phyloP scores from a whole-genome alignment of 2,888 invertebrate species.

The Drosophila helvetica region DNA sequence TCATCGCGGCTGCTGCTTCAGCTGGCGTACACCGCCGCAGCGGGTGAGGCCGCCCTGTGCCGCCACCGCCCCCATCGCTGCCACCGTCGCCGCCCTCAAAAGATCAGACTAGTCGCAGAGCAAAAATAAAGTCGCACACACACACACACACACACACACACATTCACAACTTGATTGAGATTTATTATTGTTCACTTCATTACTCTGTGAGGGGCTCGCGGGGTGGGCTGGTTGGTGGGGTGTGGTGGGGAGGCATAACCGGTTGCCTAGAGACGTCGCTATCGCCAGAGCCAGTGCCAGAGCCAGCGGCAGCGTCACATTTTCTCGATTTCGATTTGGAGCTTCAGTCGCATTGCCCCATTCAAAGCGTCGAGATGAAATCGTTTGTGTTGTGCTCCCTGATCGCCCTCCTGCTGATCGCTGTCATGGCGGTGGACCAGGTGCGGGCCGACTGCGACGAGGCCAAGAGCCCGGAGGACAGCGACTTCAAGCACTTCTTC shows the following conservation, averaged over 20 bases:
- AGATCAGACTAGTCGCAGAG: background rate
- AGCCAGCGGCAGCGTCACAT: background rate
- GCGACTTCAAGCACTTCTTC: conserved; percentile 74
- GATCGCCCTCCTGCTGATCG: conserved; percentile 53
- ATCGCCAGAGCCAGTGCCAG: background rate
- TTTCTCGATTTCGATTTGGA: background rate
- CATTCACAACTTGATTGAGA: conserved; percentile 28
- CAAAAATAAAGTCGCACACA: background rate
- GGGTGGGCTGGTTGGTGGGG: background rate
- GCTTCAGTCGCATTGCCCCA: conserved; percentile 44
- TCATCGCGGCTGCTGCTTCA: conserved; percentile 34
- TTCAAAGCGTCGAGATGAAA: conserved; percentile 62
- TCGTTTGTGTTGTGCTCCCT: conserved; percentile 52
- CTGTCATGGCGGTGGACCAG: conserved; percentile 37
- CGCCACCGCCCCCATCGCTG: background rate
- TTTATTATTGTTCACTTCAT: conserved; percentile 6
- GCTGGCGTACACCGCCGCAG: background rate
- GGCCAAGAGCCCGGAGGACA: conserved; percentile 63
- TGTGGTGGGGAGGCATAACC: background rate
- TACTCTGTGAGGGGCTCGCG: background rate
- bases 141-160: background rate
- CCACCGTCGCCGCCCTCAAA: background rate
- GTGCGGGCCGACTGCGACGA: conserved; percentile 66
- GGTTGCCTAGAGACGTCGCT: background rate
- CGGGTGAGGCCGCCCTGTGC: conserved; percentile 22